phyloP scores from a whole-genome alignment of 2,113 vertebrate genomes.

The Nanorana parkeri region DNA sequence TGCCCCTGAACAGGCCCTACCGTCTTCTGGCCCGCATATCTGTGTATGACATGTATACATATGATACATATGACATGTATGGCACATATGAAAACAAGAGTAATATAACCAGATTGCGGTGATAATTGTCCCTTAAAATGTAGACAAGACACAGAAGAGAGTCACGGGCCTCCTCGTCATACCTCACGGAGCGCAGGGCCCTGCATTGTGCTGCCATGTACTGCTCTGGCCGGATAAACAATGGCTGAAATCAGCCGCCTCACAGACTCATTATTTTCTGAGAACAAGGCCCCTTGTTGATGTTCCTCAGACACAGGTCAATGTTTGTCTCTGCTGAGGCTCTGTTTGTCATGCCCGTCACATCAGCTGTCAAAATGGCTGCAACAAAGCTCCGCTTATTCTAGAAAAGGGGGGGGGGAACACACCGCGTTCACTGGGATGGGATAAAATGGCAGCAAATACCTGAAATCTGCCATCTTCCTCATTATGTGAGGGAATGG shows the following conservation, averaged over 20 bases:
- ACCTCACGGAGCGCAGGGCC: background rate
- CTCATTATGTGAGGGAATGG: too few species aligned
- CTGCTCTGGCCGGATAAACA: background rate
- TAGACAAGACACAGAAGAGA: too few species aligned
- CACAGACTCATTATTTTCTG: background rate
- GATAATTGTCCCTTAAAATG: too few species aligned
- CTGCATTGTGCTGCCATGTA: background rate
- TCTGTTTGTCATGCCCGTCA: background rate
- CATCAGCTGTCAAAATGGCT: background rate
- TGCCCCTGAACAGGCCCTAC: too few species aligned
- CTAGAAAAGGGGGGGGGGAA: background rate
- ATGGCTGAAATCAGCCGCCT: background rate
- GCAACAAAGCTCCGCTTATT: background rate
- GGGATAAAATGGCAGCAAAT: too few species aligned
- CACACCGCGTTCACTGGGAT: background rate
- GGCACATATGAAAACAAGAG: too few species aligned
- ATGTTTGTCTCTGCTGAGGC: background rate
- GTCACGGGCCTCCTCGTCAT: background rate
- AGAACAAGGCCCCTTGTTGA: background rate
- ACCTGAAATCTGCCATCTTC: too few species aligned
- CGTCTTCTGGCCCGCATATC: too few species aligned
- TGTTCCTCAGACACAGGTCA: background rate
- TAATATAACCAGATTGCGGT: too few species aligned
- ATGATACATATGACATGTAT: too few species aligned
- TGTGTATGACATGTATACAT: too few species aligned